Conservation (phyloP, 1,140 invertebrate genomes). For the Ceratina calcarata region DNA sequence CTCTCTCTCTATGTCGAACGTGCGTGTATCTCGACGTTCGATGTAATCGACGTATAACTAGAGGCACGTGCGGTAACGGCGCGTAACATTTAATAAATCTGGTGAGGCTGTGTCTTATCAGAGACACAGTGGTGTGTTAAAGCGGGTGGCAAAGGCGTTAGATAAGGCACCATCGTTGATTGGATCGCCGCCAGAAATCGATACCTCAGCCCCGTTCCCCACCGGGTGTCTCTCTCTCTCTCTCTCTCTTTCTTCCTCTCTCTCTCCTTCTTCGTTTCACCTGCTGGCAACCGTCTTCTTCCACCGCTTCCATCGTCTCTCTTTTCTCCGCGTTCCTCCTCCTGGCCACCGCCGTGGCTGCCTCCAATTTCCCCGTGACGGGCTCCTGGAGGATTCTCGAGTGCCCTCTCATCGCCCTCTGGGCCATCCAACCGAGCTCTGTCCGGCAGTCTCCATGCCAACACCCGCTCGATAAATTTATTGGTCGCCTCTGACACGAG, state of each 20-base stretch:
- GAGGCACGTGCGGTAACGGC: too few relatives aligned
- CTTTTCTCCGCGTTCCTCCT: slow-evolving; percentile 54
- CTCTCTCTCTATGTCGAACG: too few relatives aligned
- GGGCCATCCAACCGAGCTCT: slow-evolving; percentile 78
- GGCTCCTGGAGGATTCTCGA: slow-evolving; percentile 79
- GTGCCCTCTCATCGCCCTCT: slow-evolving; percentile 78
- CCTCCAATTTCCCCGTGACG: slow-evolving; percentile 77
- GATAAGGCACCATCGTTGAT: slow-evolving; percentile 76
- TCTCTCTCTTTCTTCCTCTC: slow-evolving; percentile 32
- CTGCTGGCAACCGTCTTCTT: slow-evolving; percentile 5
- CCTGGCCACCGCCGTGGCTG: slow-evolving; percentile 62
- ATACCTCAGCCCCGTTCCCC: slow-evolving; percentile 66
- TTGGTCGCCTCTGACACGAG: slow-evolving; percentile 78
- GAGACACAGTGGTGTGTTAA: slow-evolving; percentile 27
- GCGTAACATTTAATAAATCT: slow-evolving; percentile 7
- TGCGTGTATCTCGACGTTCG: too few relatives aligned
- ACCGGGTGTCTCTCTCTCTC: slow-evolving; percentile 28
- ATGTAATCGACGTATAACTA: too few relatives aligned
- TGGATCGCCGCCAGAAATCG: slow-evolving; percentile 79
- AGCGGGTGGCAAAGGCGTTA: slow-evolving; percentile 58
- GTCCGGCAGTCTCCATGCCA: slow-evolving; percentile 81
- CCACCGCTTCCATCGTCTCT: neutral
- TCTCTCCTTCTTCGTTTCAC: slow-evolving; percentile 38
- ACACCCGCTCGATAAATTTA: slow-evolving; percentile 81
- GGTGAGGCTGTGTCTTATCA: neutral